A percentile compares a stretch with the other conserved stretches of the same genome.
Evolutionary conservation across 2,113 vertebrate genomes (phyloP).

Genomic region (Tautogolabrus adspersus): DNA sequence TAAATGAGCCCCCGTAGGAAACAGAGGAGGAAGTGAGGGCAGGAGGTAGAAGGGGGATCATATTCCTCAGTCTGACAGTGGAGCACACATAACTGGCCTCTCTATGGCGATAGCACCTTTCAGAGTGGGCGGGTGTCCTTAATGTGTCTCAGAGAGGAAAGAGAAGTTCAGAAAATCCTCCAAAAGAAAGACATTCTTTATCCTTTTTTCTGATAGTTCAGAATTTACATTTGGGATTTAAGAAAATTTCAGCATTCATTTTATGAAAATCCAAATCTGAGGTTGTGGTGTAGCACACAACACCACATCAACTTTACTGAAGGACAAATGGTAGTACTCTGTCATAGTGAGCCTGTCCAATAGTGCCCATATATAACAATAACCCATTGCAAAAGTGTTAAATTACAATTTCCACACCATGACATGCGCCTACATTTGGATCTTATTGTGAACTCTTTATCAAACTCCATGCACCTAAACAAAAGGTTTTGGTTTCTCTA

Average conservation of each 20-base stretch:
- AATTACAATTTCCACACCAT: background rate
- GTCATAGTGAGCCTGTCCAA: background rate
- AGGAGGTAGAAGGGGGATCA: constrained; percentile 39
- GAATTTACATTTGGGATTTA: constrained; percentile 5
- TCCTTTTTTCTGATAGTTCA: background rate
- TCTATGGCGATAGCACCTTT: constrained; percentile 47
- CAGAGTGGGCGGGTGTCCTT: constrained; percentile 15
- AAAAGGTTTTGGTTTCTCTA: too few species aligned
- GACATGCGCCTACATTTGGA: background rate
- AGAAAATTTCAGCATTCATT: background rate
- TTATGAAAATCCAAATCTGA: constrained; percentile 4
- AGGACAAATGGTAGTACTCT: background rate
- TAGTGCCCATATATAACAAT: background rate
- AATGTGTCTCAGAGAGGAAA: background rate
- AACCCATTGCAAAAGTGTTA: background rate
- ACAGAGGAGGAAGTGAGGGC: constrained; percentile 49
- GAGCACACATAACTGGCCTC: constrained; percentile 49
- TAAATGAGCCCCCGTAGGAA: constrained; percentile 73
- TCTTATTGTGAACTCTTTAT: background rate
- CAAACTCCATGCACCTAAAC: too few species aligned
- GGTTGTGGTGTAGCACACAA: background rate
- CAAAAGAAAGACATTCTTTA: background rate
- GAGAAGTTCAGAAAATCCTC: constrained; percentile 8
- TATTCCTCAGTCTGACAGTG: constrained; percentile 48
- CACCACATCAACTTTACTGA: background rate